Conservation (phyloP, 1,140 invertebrate species). For the Lasaia peninsularis region DNA sequence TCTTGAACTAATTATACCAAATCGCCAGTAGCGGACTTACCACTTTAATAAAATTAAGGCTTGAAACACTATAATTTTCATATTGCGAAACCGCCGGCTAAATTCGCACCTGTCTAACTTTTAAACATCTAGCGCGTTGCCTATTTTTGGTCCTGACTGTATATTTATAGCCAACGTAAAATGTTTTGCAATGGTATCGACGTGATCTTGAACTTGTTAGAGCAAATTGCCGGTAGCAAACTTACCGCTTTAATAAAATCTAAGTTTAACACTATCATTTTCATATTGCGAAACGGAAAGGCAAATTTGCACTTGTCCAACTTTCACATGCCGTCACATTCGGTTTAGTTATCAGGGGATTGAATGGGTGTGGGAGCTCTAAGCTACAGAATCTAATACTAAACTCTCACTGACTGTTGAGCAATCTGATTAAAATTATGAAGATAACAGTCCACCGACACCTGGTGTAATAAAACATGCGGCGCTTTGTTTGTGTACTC, state of each 20-base stretch:
- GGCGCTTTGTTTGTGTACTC: conserved; percentile 1
- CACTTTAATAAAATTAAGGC: conserved; percentile 5
- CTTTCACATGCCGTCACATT: conserved; percentile 9
- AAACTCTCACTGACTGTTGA: conserved; percentile 11
- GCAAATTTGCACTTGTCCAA: conserved; percentile 14
- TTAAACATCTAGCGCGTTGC: neutral
- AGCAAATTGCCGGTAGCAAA: conserved; percentile 36
- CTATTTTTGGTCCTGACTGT: conserved; percentile 14
- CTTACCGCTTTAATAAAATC: conserved; percentile 12
- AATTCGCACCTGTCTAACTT: conserved; percentile 16
- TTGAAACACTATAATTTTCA: conserved; percentile 29
- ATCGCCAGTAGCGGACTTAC: conserved; percentile 33
- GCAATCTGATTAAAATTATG: conserved; percentile 12
- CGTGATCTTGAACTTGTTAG: conserved; percentile 63
- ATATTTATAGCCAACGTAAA: conserved; percentile 37
- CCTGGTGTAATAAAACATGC: conserved; percentile 18
- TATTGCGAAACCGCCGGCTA: conserved; percentile 16
- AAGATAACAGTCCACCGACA: conserved; percentile 10
- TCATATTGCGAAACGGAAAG: conserved; percentile 19
- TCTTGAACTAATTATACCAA: conserved; percentile 59
- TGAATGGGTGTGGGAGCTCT: conserved; percentile 3
- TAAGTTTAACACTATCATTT: conserved; percentile 28
- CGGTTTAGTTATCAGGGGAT: conserved; percentile 1
- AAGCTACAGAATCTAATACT: conserved; percentile 3
- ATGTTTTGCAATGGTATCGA: conserved; percentile 27